These are phyloP conservation scores for Numenius phaeopus DNA, from an alignment of 2,797 vertebrate species.

Conservation along the genomic window DNA sequence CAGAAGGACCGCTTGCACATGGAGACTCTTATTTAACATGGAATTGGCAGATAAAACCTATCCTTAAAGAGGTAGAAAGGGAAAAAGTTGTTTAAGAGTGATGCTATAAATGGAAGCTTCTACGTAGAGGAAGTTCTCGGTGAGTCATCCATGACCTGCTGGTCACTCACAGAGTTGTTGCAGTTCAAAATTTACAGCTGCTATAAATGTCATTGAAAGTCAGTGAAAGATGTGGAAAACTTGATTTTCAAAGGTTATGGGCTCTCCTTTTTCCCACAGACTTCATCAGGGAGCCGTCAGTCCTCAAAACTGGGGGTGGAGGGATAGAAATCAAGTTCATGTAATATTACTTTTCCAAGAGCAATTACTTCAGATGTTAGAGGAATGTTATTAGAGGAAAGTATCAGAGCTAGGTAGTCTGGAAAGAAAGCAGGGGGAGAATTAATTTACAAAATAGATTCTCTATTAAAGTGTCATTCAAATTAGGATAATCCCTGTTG, in stretches of 20 bases:
- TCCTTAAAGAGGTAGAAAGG: neutral
- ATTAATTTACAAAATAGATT: neutral
- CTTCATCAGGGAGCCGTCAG: neutral
- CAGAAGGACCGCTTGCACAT: neutral
- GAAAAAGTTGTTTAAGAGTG: neutral
- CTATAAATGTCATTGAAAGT: neutral
- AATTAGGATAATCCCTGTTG: neutral
- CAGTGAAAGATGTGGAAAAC: neutral
- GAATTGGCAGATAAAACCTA: neutral
- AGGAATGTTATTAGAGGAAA: neutral
- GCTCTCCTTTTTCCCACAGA: neutral
- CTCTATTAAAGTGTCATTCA: neutral
- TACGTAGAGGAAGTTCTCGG: neutral
- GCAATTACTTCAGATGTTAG: neutral
- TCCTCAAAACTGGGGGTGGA: neutral
- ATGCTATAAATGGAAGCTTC: neutral
- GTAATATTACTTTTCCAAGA: neutral
- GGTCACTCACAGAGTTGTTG: neutral
- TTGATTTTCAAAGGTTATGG: neutral
- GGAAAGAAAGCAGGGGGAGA: neutral
- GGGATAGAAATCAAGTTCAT: neutral
- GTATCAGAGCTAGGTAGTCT: neutral
- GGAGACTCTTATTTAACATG: neutral
- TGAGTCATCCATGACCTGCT: neutral
- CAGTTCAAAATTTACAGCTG: neutral